Percentiles rank a stretch among this genome's conserved stretches.
Conservation (phyloP, 2,888 invertebrate species). For the Tortrix viridana region DNA sequence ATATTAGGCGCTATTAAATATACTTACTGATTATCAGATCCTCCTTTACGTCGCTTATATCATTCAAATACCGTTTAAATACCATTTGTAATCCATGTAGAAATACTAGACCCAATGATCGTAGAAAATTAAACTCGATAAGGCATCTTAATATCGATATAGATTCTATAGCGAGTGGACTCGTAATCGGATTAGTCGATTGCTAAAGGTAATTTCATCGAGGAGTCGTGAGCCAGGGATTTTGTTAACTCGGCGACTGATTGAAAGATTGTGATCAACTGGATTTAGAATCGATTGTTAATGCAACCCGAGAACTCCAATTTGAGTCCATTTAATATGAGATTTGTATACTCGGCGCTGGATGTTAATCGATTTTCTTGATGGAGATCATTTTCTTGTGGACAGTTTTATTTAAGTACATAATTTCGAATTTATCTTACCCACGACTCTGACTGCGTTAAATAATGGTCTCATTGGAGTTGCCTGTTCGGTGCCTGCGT, state of each 20-base stretch:
- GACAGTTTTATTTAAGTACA: too few species aligned
- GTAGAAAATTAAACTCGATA: constrained; percentile 25
- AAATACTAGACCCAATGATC: constrained; percentile 12
- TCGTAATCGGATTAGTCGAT: constrained; percentile 35
- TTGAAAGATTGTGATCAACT: constrained; percentile 22
- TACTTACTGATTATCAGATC: too few species aligned
- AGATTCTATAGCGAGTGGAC: constrained; percentile 21
- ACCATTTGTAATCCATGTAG: background rate
- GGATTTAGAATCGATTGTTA: constrained; percentile 9
- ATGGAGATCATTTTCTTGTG: background rate
- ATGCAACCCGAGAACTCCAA: background rate
- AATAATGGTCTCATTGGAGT: too few species aligned
- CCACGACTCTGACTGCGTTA: too few species aligned
- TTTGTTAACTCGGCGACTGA: constrained; percentile 26
- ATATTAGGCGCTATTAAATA: too few species aligned
- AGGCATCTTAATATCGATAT: constrained; percentile 27
- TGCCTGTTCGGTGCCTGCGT: too few species aligned
- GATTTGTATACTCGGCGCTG: background rate
- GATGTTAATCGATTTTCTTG: background rate
- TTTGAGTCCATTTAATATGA: background rate
- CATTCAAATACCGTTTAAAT: background rate
- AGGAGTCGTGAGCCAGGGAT: constrained; percentile 34
- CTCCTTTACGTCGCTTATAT: too few species aligned
- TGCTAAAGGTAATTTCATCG: constrained; percentile 35
- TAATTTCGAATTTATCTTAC: too few species aligned